A percentile compares a stretch with the other conserved stretches of the same genome.
Evolutionary conservation across 1,140 invertebrate species (phyloP).

Genomic region (Nasonia longicornis): DNA sequence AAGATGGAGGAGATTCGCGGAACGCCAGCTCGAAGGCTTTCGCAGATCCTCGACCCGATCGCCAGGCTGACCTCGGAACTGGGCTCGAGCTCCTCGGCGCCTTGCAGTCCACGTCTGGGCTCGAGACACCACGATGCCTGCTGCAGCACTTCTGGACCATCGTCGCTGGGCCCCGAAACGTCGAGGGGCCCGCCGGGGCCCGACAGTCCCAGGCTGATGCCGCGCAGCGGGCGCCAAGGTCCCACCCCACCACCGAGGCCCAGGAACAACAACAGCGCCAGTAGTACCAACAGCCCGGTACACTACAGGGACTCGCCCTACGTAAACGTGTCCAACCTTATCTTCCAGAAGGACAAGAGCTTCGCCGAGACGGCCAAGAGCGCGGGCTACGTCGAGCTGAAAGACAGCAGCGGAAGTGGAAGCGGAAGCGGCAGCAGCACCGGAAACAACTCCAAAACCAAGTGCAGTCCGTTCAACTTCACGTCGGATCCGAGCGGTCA

Average conservation of each 20-base stretch:
- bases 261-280: constrained; percentile 60
- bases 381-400: constrained; percentile 64
- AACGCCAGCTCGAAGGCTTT: constrained; percentile 74
- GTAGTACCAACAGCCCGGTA: constrained; percentile 56
- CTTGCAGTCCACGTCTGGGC: constrained; percentile 64
- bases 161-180: constrained; percentile 42
- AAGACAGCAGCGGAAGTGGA: constrained; percentile 45
- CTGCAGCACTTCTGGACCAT: constrained; percentile 42
- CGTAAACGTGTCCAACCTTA: constrained; percentile 69
- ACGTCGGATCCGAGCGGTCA: constrained; percentile 65
- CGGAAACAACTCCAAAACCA: constrained; percentile 46
- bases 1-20: constrained; percentile 65
- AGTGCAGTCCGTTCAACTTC: constrained; percentile 62
- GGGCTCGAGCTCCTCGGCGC: constrained; percentile 70
- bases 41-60: constrained; percentile 84
- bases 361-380: constrained; percentile 58
- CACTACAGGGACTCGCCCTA: constrained; percentile 59
- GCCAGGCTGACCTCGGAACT: constrained; percentile 73
- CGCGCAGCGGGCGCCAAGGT: constrained; percentile 72
- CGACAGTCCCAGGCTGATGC: constrained; percentile 78
- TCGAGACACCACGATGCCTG: constrained; percentile 49
- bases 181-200: constrained; percentile 52
- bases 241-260: constrained; percentile 69
- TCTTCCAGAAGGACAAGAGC: constrained; percentile 62
- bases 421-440: neutral